These are phyloP conservation scores for Cyprinus carpio DNA, from an alignment of 2,113 vertebrate species.

Conservation along the genomic window DNA sequence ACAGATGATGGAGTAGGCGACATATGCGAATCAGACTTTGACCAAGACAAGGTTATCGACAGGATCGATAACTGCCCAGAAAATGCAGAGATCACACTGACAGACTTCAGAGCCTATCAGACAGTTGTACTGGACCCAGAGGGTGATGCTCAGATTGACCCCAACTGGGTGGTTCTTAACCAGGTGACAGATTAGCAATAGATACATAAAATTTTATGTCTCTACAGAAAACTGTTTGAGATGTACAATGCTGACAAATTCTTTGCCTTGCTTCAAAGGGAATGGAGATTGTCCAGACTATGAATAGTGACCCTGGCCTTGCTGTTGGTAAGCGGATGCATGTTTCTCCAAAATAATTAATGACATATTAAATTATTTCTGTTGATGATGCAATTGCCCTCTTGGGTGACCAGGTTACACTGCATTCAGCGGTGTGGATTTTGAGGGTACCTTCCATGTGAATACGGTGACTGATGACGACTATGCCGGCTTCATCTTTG, in stretches of 20 bases:
- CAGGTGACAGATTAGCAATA: conserved; percentile 71
- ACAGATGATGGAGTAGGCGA: conserved; percentile 93
- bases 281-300: conserved; percentile 99
- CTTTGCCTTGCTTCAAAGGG: conserved; percentile 75
- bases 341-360: background rate
- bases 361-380: background rate
- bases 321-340: conserved; percentile 86
- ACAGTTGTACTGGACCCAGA: conserved; percentile 97
- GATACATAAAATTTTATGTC: too few species aligned
- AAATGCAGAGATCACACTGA: conserved; percentile 95
- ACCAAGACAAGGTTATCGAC: conserved; percentile 96
- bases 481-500: conserved; percentile 98
- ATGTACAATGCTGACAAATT: background rate
- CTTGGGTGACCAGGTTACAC: conserved; percentile 85
- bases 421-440: conserved; percentile 98
- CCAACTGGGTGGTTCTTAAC: conserved; percentile 98
- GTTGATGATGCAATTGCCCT: background rate
- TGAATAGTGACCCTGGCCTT: conserved; percentile 98
- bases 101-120: conserved; percentile 98
- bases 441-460: conserved; percentile 97
- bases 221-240: background rate
- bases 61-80: conserved; percentile 95
- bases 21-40: conserved; percentile 92
- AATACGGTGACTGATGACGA: conserved; percentile 97
- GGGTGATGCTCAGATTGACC: conserved; percentile 97